Evolutionary conservation across 2,113 vertebrate genomes (phyloP), one percentile per base, ranked within the genome.

Genomic region (Micromys minutus): DNA sequence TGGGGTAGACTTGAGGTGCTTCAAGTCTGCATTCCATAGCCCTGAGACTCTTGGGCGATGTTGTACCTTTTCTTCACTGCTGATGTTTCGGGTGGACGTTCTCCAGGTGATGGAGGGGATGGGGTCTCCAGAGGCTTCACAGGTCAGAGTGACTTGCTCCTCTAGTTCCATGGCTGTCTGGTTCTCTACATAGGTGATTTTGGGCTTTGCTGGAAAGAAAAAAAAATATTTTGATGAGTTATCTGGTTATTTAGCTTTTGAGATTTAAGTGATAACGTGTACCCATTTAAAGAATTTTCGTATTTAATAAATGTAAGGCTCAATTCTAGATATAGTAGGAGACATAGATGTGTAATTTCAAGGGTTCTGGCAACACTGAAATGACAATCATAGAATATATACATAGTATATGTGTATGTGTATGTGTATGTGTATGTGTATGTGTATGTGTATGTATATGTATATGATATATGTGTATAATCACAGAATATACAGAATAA

Each of bases 101-200:
- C 99, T 99, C 99, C 99, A 99, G 74, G 98, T 99, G 97, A 99
- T 99, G 92, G 99, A 99, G 87, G 99, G 99, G 84, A 99, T 99
- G 17, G 99, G 99, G 97, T 99, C 99, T 71, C 99, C 99, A 0
- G 99, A 99, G 2, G 99, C 99, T 96, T 99, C 99, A 22, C 99
- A 99, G 52, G 99, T 99, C 90, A 99, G 98, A 0, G 99, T 99
- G 90, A 99, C 99, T 98, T 99, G 99, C 13, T 99, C 99, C 59
- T 99, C 99, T 98, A 99, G 98, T 96, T 99, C 99, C 92, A 99
- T 99, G 10, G 99, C 98, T 1, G 99, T 99, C 98, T 99, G 99
- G 98, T 99, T 99, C 93, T 99, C 99, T 96, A 99, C 99, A 9
- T 99, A 99, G 0, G 99, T 99, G 98, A 99, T 99, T 97, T 99